A percentile compares a stretch with the other conserved stretches of the same genome.
Conservation (phyloP, 2,797 vertebrate species). For the Brotogeris chrysoptera region DNA sequence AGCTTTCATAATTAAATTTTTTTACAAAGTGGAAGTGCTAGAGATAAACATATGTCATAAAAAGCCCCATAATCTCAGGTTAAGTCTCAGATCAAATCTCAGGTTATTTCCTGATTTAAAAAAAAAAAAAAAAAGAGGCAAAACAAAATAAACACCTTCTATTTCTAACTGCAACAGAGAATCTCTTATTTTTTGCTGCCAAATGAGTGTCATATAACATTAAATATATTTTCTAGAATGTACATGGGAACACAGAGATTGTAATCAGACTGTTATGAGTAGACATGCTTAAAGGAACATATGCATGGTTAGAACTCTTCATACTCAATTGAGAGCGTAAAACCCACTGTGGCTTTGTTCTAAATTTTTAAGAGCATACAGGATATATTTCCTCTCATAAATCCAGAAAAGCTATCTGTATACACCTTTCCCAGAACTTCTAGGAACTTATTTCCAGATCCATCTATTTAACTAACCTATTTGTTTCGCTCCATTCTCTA, state of each 20-base stretch:
- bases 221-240: background rate
- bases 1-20: background rate
- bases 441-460: background rate
- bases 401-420: background rate
- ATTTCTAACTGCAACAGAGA: background rate
- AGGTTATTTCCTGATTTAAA: background rate
- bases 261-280: background rate
- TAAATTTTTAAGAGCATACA: background rate
- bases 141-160: background rate
- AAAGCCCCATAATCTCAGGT: background rate
- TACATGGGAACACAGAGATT: background rate
- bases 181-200: background rate
- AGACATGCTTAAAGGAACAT: background rate
- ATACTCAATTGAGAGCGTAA: background rate
- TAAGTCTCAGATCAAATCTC: background rate
- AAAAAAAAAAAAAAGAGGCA: background rate
- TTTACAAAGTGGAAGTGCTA: background rate
- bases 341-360: rapidly evolving
- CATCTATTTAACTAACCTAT: background rate
- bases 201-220: background rate
- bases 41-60: background rate
- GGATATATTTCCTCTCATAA: background rate
- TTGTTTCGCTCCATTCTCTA: background rate
- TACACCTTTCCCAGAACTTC: background rate
- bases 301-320: rapidly evolving